Evolutionary conservation across 2,113 vertebrate genomes (phyloP).

Genomic region (Numenius arquata): DNA sequence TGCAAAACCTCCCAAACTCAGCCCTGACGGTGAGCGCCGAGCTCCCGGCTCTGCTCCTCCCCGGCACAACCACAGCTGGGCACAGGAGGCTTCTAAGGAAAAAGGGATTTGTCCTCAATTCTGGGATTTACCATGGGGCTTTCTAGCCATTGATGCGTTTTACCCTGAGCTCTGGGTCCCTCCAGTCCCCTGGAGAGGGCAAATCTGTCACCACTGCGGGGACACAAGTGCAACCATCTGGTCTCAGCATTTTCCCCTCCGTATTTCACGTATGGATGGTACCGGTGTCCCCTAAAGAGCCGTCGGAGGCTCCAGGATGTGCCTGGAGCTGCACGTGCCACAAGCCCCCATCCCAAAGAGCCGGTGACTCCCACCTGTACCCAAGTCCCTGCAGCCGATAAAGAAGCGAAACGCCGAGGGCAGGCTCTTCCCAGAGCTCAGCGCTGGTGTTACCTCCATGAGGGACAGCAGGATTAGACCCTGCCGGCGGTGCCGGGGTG

Average conservation of each 20-base stretch:
- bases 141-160: fast-evolving
- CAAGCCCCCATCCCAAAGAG: neutral
- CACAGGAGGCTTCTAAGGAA: neutral
- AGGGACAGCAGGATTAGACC: neutral
- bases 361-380: fast-evolving
- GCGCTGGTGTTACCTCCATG: fast-evolving
- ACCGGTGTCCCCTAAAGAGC: neutral
- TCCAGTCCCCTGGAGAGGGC: neutral
- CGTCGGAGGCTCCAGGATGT: fast-evolving
- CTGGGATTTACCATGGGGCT: neutral
- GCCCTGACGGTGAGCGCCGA: fast-evolving
- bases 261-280: fast-evolving
- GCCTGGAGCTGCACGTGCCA: fast-evolving
- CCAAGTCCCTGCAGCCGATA: neutral
- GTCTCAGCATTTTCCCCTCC: neutral
- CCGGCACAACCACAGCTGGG: neutral
- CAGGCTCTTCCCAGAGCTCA: no score
- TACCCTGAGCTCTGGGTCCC: neutral
- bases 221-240: fast-evolving
- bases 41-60: neutral
- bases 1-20: neutral
- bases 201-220: fast-evolving
- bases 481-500: neutral
- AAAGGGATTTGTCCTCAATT: neutral
- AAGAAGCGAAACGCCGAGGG: neutral